phyloP scores from a whole-genome alignment of 1,140 invertebrate species.

The Monomorium pharaonis region DNA sequence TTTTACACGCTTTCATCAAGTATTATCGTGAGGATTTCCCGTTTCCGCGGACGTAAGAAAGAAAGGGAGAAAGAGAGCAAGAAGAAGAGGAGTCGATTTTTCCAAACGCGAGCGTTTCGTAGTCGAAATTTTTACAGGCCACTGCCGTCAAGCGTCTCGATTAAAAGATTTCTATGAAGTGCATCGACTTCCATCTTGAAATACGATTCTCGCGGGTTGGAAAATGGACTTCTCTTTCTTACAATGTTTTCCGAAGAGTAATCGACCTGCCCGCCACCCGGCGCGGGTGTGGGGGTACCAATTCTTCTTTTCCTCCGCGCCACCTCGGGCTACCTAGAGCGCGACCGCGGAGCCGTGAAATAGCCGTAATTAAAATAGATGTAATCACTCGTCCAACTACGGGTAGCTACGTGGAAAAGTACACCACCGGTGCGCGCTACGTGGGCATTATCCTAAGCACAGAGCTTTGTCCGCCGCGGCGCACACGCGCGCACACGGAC shows the following conservation, averaged over 20 bases:
- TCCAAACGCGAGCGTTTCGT: not conserved
- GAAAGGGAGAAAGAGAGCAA: not conserved
- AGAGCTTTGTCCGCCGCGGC: not conserved
- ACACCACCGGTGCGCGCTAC: not conserved
- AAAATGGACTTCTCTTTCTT: slow-evolving; percentile 38
- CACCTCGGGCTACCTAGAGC: not conserved
- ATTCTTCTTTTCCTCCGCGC: slow-evolving; percentile 37
- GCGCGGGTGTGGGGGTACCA: not conserved
- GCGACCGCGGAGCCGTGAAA: slow-evolving; percentile 57
- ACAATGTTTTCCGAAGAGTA: slow-evolving; percentile 35
- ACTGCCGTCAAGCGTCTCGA: slow-evolving; percentile 8
- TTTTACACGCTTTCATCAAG: not conserved
- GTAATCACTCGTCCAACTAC: slow-evolving; percentile 67
- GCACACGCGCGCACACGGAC: not conserved
- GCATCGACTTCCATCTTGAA: slow-evolving; percentile 20
- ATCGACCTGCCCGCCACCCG: slow-evolving; percentile 42
- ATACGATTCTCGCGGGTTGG: slow-evolving; percentile 36
- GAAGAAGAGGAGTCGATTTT: not conserved
- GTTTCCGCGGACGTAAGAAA: not conserved
- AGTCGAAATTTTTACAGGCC: slow-evolving; percentile 25
- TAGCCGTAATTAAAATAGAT: slow-evolving; percentile 71
- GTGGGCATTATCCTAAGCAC: not conserved
- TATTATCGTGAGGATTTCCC: not conserved
- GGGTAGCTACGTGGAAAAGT: slow-evolving; percentile 1
- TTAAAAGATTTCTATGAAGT: slow-evolving; percentile 36